Evolutionary conservation across 2,113 vertebrate genomes (phyloP).

Genomic region (Lethenteron reissneri): DNA sequence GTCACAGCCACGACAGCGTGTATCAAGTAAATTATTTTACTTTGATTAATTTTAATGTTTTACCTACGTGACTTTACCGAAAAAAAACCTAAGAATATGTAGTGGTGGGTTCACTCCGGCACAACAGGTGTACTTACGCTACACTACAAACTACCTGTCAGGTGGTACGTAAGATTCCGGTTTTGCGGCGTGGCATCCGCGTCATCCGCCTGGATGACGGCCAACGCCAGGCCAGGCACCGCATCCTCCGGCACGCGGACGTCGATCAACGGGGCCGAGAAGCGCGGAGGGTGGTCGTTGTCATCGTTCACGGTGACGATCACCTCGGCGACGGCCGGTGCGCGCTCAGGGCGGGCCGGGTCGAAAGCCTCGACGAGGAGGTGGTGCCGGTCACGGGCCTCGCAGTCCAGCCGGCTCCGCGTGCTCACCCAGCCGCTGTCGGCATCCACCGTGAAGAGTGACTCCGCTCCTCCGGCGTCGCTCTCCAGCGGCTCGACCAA

Average conservation of each 20-base stretch:
- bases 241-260: slow-evolving; percentile 93
- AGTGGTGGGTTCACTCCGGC: no score
- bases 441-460: slow-evolving; percentile 49
- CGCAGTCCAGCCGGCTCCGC: no score
- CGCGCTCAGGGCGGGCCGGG: slow-evolving; percentile 47
- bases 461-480: slow-evolving; percentile 17
- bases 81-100: no score
- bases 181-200: slow-evolving; percentile 61
- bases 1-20: no score
- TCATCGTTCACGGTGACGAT: slow-evolving; percentile 64
- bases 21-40: no score
- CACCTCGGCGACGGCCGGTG: slow-evolving; percentile 38
- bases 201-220: slow-evolving; percentile 72
- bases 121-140: no score
- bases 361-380: slow-evolving; percentile 29
- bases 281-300: slow-evolving; percentile 65
- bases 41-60: no score
- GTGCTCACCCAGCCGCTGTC: slow-evolving; percentile 27
- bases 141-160: slow-evolving; percentile 39
- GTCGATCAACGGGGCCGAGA: slow-evolving; percentile 85
- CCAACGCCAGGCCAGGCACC: slow-evolving; percentile 52
- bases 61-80: no score
- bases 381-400: no score
- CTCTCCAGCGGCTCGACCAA: slow-evolving; percentile 40
- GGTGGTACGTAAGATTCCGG: slow-evolving; percentile 60